Conservation (phyloP, 2,113 vertebrate species). For the Podarcis cretensis region DNA sequence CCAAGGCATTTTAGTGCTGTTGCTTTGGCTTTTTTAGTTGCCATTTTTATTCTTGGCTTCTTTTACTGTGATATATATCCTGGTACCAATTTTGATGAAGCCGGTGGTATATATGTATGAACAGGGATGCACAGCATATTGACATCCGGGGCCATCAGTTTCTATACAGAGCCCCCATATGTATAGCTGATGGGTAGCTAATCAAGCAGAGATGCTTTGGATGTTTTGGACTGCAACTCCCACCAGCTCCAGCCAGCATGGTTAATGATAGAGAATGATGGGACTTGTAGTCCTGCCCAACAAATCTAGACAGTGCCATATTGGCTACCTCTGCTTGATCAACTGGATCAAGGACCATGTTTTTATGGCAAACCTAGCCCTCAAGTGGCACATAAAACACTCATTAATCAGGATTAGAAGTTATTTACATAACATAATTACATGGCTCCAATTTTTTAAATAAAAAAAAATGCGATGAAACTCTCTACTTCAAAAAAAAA, state of each 20-base stretch:
- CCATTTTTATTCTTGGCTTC: not conserved
- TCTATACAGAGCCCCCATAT: no score
- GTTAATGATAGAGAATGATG: no score
- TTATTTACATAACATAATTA: constrained; percentile 25
- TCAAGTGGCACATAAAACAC: not conserved
- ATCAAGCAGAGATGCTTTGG: no score
- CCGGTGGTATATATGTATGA: no score
- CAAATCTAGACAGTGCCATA: no score
- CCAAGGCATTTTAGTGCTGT: not conserved
- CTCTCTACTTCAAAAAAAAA: constrained; percentile 29
- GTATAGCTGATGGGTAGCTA: no score
- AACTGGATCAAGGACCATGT: not conserved
- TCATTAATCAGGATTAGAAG: constrained; percentile 9
- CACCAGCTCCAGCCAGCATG: no score
- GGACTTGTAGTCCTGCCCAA: no score
- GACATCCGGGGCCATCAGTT: no score
- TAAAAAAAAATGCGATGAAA: not conserved
- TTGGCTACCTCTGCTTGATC: no score
- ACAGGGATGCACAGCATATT: no score
- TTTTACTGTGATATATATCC: not conserved
- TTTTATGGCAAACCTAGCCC: constrained; percentile 6
- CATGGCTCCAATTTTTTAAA: constrained; percentile 9
- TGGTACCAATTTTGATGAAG: not conserved
- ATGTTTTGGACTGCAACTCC: no score
- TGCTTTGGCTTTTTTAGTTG: not conserved